Evolutionary conservation across 2,888 invertebrate species (phyloP).

Genomic region (Monoplex corrugatus): DNA sequence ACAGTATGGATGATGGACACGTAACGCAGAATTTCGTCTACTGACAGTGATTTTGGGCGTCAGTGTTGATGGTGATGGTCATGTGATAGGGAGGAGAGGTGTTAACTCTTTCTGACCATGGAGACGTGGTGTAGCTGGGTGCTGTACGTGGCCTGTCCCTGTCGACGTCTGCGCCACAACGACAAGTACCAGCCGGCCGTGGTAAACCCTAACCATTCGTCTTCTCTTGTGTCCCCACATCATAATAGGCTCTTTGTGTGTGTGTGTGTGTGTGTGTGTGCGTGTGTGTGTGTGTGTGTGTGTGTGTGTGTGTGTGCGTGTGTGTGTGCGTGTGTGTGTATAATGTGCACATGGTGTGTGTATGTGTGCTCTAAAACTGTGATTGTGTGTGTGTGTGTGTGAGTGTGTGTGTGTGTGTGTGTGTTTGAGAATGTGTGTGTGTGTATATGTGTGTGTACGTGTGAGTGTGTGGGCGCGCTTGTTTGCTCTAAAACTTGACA

Average conservation of each 20-base stretch:
- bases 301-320: neutral
- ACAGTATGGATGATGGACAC: too few relatives aligned
- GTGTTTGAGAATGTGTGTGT: neutral
- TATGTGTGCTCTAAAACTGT: neutral
- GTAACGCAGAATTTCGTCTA: too few relatives aligned
- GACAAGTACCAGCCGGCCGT: conserved; percentile 34
- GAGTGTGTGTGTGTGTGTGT: neutral
- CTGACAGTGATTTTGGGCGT: too few relatives aligned
- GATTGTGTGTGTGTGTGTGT: neutral
- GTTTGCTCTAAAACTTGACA: too few relatives aligned
- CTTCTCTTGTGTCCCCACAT: too few relatives aligned
- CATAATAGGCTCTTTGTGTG: conserved; percentile 8
- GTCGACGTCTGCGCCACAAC: conserved; percentile 46
- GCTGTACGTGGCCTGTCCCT: conserved; percentile 52
- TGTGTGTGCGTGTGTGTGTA: neutral
- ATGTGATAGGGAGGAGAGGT: too few relatives aligned
- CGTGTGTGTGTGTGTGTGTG: neutral
- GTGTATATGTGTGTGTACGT: neutral
- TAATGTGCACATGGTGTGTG: neutral
- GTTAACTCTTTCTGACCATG: too few relatives aligned
- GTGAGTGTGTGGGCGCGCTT: too few relatives aligned
- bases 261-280: too few relatives aligned
- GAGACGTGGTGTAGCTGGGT: conserved; percentile 39
- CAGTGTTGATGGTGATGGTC: too few relatives aligned
- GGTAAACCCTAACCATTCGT: neutral